phyloP scores from a whole-genome alignment of 2,113 vertebrate species.

The Podarcis cretensis region DNA sequence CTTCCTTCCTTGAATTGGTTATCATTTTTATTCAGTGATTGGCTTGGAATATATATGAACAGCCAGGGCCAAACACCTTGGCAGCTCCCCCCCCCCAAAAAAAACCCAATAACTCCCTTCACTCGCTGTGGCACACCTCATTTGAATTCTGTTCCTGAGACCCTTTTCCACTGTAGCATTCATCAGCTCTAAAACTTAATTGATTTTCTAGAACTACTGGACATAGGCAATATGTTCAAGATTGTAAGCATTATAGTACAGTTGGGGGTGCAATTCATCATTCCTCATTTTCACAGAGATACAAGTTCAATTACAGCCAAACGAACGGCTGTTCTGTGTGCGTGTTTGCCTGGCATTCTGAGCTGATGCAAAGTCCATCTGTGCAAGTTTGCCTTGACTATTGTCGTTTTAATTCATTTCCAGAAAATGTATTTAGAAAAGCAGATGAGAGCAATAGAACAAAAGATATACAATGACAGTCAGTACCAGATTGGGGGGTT shows the following conservation, averaged over 20 bases:
- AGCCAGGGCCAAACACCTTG: background rate
- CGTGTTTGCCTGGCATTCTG: background rate
- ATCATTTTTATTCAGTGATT: background rate
- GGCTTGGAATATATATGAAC: background rate
- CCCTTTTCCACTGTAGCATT: background rate
- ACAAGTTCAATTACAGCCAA: slow-evolving; percentile 17
- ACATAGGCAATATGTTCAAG: slow-evolving; percentile 16
- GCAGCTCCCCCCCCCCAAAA: background rate
- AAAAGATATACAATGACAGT: background rate
- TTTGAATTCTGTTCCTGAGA: background rate
- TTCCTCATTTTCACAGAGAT: slow-evolving; percentile 16
- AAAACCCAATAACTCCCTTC: no score
- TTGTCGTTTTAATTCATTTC: background rate
- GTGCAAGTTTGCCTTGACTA: background rate
- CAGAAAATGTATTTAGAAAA: slow-evolving; percentile 4
- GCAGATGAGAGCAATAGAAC: background rate
- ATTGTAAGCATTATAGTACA: slow-evolving; percentile 13
- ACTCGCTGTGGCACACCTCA: background rate
- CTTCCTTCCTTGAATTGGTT: background rate
- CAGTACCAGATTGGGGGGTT: background rate
- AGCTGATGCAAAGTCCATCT: slow-evolving; percentile 10
- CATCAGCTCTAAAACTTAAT: slow-evolving; percentile 14
- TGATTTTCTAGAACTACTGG: slow-evolving; percentile 19
- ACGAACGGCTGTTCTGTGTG: background rate
- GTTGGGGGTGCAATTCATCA: slow-evolving; percentile 6